Evolutionary conservation across 2,888 invertebrate species (phyloP), one percentile per base, ranked within the genome.

Genomic region (Hartigia nigra): DNA sequence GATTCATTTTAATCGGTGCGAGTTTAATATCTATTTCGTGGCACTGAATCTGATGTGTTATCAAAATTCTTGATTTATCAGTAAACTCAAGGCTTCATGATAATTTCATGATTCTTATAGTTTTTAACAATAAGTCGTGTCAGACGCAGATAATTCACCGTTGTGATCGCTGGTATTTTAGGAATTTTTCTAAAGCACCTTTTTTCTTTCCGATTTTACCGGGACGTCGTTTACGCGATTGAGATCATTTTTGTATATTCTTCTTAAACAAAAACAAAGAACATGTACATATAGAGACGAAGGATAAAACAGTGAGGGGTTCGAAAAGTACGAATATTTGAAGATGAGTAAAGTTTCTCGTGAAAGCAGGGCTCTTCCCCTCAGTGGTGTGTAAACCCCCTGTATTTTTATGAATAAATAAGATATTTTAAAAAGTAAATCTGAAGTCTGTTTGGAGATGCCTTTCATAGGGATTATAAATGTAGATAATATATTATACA

Each of bases 381-480:
- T 82, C 83, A 81, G 82, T 84, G 82, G 83, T 84, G 85, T 84
- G 83, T 77, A 82, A 82, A 78, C 86, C 86, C 89, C 88, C 83
- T 90, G 91, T 91, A 91, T 91, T 91, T 91, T 91, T 91, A 91
- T 91, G 91, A 91, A 91, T 91, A 91, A 91, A 91, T 91, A 91
- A 90, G 89, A 91, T 91, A 91, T 91, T 91, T 91, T 90, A 90
- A 91, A 87, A 90, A 89, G 87, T 89, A 90, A 91, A 91, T 91
- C 90, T 91, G 90, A 91, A 91, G 91, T 91, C 91, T 91, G 91
- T 90, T 90, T 91, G 91, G 91, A 91, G 91, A 91, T 91, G 91
- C 91, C 91, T 91, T 91, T 91, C 87, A 91, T 91, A 91, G 91
- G 91, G 91, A 91, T 91, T 91, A 91, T 91, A 91, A 91, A 91